Evolutionary conservation across 1,140 invertebrate species (phyloP).

Genomic region (Atta texana): DNA sequence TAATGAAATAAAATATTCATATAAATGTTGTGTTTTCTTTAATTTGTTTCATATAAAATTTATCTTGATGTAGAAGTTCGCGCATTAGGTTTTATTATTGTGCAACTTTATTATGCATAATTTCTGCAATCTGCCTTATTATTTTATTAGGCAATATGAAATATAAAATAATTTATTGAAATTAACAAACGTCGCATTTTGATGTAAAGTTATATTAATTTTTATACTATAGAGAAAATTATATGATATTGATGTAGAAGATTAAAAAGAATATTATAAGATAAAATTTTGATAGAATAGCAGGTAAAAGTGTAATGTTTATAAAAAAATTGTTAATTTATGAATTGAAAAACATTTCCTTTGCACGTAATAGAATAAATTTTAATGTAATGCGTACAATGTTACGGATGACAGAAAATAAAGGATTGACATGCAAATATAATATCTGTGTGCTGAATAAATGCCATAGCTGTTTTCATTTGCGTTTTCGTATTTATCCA

Average conservation of each 20-base stretch:
- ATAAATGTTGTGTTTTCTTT: neutral
- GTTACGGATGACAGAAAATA: constrained; percentile 8
- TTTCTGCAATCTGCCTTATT: neutral
- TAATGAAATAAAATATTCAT: constrained; percentile 38
- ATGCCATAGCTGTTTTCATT: constrained; percentile 16
- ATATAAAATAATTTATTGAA: neutral
- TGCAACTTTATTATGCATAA: constrained; percentile 6
- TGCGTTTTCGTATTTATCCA: constrained; percentile 39
- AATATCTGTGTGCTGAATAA: neutral
- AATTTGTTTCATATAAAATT: neutral
- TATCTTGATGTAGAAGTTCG: neutral
- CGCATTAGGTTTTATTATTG: neutral
- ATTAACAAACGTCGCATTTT: neutral
- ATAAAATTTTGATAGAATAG: neutral
- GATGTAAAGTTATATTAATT: constrained; percentile 2
- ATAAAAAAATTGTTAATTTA: neutral
- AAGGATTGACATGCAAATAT: neutral
- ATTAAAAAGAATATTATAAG: neutral
- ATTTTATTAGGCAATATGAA: neutral
- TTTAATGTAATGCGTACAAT: neutral
- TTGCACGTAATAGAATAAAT: neutral
- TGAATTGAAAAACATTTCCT: neutral
- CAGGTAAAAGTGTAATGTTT: neutral
- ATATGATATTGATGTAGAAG: neutral
- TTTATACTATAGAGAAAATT: neutral